Evolutionary conservation across 2,797 vertebrate genomes (phyloP).

Genomic region (Sebastiscus albofasciatus): DNA sequence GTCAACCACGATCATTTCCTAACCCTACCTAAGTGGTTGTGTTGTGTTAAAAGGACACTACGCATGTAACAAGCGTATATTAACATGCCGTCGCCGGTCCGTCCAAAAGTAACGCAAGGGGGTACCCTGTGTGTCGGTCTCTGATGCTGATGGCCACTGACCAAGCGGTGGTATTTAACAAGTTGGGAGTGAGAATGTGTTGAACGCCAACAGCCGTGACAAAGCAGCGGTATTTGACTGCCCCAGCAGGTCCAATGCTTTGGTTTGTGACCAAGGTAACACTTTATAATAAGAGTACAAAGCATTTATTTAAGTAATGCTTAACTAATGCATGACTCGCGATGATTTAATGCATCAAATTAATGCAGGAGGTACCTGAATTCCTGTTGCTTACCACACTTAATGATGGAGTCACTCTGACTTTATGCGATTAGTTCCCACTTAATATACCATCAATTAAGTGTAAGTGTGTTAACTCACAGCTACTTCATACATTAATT

Average conservation of each 20-base stretch:
- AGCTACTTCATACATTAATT: background rate
- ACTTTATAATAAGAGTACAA: background rate
- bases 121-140: too few relatives aligned
- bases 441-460: background rate
- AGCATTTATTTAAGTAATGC: background rate
- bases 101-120: too few relatives aligned
- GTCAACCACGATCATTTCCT: too few relatives aligned
- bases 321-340: background rate
- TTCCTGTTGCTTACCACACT: background rate
- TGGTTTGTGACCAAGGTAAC: background rate
- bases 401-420: background rate
- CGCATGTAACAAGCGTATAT: too few relatives aligned
- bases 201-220: too few relatives aligned
- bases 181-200: too few relatives aligned
- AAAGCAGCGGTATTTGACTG: too few relatives aligned
- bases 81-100: rapidly evolving
- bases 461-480: background rate
- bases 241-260: background rate
- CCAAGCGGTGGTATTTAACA: too few relatives aligned
- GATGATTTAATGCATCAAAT: background rate
- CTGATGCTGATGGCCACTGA: rapidly evolving
- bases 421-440: background rate
- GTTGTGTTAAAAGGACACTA: too few relatives aligned
- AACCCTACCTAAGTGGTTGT: rapidly evolving
- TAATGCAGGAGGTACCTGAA: background rate